Percentiles rank a stretch among this genome's conserved stretches.
Evolutionary conservation across 2,113 vertebrate species (phyloP).

Genomic region (Syrmaticus mikado): DNA sequence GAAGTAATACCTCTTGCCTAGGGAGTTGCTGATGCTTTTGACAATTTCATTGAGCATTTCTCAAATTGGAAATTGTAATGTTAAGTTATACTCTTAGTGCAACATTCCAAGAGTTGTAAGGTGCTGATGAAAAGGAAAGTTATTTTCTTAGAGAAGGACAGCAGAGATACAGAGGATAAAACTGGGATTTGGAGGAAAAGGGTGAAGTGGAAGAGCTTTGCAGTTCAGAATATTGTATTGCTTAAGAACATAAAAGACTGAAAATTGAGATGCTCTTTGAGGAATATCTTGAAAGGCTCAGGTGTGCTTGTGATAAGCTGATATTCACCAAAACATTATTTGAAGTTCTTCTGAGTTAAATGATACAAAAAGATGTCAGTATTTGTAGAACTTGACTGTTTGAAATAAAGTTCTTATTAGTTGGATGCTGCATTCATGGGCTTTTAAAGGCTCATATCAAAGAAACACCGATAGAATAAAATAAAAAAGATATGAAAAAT

Average conservation of each 20-base stretch:
- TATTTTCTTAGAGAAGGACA: not conserved
- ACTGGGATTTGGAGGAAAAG: not conserved
- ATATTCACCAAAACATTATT: not conserved
- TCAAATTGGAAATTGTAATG: not conserved
- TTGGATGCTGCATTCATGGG: not conserved
- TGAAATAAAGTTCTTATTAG: not conserved
- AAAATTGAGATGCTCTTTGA: not conserved
- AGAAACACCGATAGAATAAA: conserved; percentile 16
- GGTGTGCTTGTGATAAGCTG: not conserved
- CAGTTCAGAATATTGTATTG: not conserved
- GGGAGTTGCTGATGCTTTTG: not conserved
- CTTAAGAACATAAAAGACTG: fast-evolving
- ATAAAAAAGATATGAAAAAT: conserved; percentile 44
- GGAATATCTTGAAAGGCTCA: not conserved
- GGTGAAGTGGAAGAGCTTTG: not conserved
- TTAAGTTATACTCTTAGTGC: not conserved
- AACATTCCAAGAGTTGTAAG: not conserved
- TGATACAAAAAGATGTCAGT: not conserved
- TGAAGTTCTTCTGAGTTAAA: not conserved
- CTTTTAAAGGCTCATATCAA: conserved; percentile 7
- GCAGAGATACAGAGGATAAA: not conserved
- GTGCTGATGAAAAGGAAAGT: not conserved
- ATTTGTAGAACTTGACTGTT: not conserved
- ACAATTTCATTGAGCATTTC: not conserved
- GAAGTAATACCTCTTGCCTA: not conserved